phyloP scores from a whole-genome alignment of 2,888 invertebrate species.

The Scaptomyza polygonia region DNA sequence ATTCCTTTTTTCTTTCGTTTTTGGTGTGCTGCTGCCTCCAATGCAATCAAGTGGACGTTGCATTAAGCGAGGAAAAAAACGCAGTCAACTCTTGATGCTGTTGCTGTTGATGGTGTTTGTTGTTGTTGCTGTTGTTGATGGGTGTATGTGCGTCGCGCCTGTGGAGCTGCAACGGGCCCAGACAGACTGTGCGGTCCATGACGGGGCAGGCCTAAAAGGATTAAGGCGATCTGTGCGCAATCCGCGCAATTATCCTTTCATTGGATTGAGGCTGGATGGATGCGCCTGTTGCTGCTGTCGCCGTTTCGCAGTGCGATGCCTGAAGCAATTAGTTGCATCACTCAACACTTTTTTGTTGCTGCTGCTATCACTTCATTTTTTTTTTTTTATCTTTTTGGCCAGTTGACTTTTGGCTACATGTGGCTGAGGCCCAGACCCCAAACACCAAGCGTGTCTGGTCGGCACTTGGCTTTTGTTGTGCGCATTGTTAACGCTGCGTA shows the following conservation, averaged over 20 bases:
- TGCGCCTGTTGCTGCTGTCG: slow-evolving; percentile 21
- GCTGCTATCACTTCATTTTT: slow-evolving; percentile 3
- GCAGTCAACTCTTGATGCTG: slow-evolving; percentile 17
- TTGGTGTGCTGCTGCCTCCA: slow-evolving; percentile 40
- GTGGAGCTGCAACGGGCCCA: slow-evolving; percentile 33
- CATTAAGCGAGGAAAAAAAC: slow-evolving; percentile 47
- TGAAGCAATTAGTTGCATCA: slow-evolving; percentile 79
- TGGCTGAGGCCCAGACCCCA: slow-evolving; percentile 16
- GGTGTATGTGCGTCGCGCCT: slow-evolving; percentile 46
- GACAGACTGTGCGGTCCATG: slow-evolving; percentile 30
- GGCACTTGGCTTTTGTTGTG: slow-evolving; percentile 40
- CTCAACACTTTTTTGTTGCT: slow-evolving; percentile 65
- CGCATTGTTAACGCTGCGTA: slow-evolving; percentile 69
- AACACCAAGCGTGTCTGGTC: slow-evolving; percentile 3
- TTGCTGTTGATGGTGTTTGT: slow-evolving; percentile 10
- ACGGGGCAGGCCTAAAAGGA: slow-evolving; percentile 72
- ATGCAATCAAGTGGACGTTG: slow-evolving; percentile 78
- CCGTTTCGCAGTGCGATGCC: slow-evolving; percentile 39
- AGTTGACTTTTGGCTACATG: slow-evolving; percentile 74
- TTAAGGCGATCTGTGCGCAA: slow-evolving; percentile 81
- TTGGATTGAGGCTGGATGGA: slow-evolving; percentile 44
- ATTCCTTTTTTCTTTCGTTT: slow-evolving; percentile 7
- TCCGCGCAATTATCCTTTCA: slow-evolving; percentile 81
- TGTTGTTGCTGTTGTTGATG: slow-evolving; percentile 17
- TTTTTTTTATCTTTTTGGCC: slow-evolving; percentile 56